These are phyloP conservation scores for Notoglanidium macrostoma DNA, from an alignment of 2,797 vertebrate genomes.

Conservation along the genomic window DNA sequence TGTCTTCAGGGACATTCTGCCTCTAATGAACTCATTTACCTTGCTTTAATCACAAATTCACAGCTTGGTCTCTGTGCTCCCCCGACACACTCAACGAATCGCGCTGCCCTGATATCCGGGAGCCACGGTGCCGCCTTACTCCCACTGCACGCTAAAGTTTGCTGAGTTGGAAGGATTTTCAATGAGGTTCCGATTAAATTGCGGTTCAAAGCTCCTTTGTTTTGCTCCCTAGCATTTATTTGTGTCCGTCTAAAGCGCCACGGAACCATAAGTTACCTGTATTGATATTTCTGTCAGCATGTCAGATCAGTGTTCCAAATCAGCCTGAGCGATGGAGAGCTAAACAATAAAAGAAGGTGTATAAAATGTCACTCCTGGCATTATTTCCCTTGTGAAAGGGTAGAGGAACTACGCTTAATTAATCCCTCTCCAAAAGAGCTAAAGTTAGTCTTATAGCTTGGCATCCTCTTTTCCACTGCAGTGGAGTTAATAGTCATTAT, in stretches of 20 bases:
- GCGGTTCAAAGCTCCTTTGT: constrained; percentile 28
- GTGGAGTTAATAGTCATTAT: constrained; percentile 47
- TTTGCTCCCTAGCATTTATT: constrained; percentile 29
- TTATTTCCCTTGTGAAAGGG: constrained; percentile 26
- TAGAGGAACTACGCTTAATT: constrained; percentile 37
- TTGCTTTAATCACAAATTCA: constrained; percentile 63
- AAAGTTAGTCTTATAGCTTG: constrained; percentile 23
- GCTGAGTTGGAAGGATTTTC: constrained; percentile 31
- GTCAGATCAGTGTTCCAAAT: constrained; percentile 12
- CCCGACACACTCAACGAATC: constrained; percentile 40
- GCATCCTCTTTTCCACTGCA: constrained; percentile 14
- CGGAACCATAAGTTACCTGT: constrained; percentile 5
- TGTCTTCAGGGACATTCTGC: constrained; percentile 49
- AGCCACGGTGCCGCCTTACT: constrained; percentile 27
- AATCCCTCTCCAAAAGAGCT: constrained; percentile 32
- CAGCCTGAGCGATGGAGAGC: background rate
- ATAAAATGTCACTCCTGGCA: constrained; percentile 19
- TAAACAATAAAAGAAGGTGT: constrained; percentile 23
- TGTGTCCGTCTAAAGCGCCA: constrained; percentile 16
- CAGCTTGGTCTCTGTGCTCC: constrained; percentile 50
- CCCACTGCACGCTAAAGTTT: constrained; percentile 8
- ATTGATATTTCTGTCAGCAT: constrained; percentile 17
- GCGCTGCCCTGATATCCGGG: constrained; percentile 39
- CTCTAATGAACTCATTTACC: constrained; percentile 63
- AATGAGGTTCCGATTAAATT: constrained; percentile 32